A percentile compares a stretch with the other conserved stretches of the same genome.
Evolutionary conservation across 2,888 invertebrate genomes (phyloP).

Genomic region (Scaptomyza polygonia): DNA sequence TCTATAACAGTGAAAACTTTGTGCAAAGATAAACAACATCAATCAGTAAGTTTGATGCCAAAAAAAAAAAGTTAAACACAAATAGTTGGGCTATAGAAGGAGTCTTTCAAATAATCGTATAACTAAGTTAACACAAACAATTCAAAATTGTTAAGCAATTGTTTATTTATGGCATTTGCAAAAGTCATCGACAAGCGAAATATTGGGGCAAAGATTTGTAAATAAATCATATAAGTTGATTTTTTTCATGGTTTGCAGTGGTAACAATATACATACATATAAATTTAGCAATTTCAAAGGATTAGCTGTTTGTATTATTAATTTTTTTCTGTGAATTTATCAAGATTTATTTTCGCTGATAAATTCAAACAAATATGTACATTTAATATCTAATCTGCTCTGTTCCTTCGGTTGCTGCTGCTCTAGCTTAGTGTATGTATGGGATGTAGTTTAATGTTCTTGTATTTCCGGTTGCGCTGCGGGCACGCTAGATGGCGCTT

Average conservation of each 20-base stretch:
- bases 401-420: neutral
- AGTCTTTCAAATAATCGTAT: slow-evolving; percentile 8
- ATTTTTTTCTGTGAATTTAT: no score
- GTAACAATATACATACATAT: no score
- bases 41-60: slow-evolving; percentile 53
- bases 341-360: neutral
- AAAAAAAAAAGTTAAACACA: slow-evolving; percentile 25
- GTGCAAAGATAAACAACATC: slow-evolving; percentile 66
- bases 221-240: neutral
- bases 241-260: no score
- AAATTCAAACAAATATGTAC: neutral
- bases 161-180: slow-evolving; percentile 46
- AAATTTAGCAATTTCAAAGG: no score
- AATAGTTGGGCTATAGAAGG: neutral
- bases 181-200: slow-evolving; percentile 17
- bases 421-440: slow-evolving; percentile 2
- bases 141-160: slow-evolving; percentile 44
- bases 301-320: no score
- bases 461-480: slow-evolving; percentile 45
- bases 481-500: slow-evolving; percentile 54
- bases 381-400: neutral
- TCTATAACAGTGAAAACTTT: slow-evolving; percentile 35
- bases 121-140: slow-evolving; percentile 14
- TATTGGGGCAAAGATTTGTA: neutral
- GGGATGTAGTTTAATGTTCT: slow-evolving; percentile 38